Evolutionary conservation across 1,140 invertebrate species (phyloP).

Genomic region (Lasaia peninsularis): DNA sequence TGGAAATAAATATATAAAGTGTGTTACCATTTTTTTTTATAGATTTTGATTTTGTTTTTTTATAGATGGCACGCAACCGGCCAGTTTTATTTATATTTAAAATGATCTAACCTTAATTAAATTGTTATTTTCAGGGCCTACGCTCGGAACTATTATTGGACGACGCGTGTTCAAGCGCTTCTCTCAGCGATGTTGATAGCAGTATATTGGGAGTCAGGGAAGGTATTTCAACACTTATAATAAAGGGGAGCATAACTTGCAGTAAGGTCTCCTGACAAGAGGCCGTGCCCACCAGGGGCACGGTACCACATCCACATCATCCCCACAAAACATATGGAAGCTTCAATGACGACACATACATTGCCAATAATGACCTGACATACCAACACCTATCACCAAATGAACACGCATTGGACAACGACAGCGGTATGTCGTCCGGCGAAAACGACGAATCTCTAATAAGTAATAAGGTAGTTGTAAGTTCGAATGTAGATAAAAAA

Average conservation of each 20-base stretch:
- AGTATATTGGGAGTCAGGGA: conserved; percentile 52
- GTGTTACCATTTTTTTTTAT: too few species aligned
- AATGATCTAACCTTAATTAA: too few species aligned
- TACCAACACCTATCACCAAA: conserved; percentile 28
- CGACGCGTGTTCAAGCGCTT: conserved; percentile 55
- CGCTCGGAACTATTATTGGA: conserved; percentile 57
- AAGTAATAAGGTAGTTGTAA: conserved; percentile 39
- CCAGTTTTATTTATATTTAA: too few species aligned
- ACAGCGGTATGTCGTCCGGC: conserved; percentile 70
- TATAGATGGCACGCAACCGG: too few species aligned
- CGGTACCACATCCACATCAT: conserved; percentile 33
- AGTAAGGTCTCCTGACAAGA: conserved; percentile 60
- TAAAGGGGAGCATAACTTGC: conserved; percentile 46
- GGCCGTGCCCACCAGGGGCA: conserved; percentile 60
- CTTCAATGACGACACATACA: conserved; percentile 39
- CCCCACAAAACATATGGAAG: conserved; percentile 46
- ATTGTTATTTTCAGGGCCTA: conserved; percentile 46
- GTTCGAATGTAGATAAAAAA: conserved; percentile 37
- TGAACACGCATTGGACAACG: conserved; percentile 42
- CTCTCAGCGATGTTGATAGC: conserved; percentile 49
- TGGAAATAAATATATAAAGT: too few species aligned
- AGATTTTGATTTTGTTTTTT: too few species aligned
- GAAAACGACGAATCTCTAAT: conserved; percentile 61
- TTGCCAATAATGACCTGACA: conserved; percentile 26
- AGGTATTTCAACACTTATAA: conserved; percentile 44